phyloP scores from a whole-genome alignment of 2,113 vertebrate species.

The Eubucco bourcierii region DNA sequence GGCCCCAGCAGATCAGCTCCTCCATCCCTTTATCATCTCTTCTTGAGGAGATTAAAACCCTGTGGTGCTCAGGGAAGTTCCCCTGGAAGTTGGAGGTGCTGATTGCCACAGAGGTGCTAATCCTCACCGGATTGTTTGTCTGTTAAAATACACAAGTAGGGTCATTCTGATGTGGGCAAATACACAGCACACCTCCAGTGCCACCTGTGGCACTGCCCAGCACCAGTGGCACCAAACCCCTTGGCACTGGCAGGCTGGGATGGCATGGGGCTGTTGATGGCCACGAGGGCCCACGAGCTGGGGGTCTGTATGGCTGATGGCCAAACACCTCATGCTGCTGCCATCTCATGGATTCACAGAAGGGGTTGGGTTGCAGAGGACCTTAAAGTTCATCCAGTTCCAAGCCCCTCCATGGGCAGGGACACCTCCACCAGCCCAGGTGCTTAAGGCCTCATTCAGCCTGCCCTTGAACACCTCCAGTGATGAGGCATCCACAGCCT shows the following conservation, averaged over 20 bases:
- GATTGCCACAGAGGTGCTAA: neutral
- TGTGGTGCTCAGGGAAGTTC: neutral
- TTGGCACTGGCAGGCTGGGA: neutral
- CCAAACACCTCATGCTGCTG: accelerated
- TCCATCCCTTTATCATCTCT: conserved; percentile 24
- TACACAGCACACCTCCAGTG: accelerated
- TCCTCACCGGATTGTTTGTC: neutral
- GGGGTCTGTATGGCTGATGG: neutral
- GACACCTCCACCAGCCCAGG: too few relatives aligned
- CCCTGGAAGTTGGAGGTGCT: neutral
- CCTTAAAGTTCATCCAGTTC: too few relatives aligned
- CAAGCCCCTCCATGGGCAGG: too few relatives aligned
- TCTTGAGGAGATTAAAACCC: conserved; percentile 15
- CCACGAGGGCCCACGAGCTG: neutral
- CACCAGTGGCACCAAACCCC: neutral
- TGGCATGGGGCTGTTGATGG: accelerated
- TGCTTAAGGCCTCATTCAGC: too few relatives aligned
- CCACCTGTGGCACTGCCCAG: neutral
- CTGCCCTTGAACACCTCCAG: too few relatives aligned
- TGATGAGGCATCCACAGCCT: too few relatives aligned
- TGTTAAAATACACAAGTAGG: neutral
- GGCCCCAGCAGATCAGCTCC: conserved; percentile 20
- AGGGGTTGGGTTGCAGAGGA: too few relatives aligned
- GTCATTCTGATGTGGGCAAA: neutral
- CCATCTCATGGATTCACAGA: neutral